phyloP scores from a whole-genome alignment of 1,140 invertebrate species.

The Lordiphosa clarofinis region DNA sequence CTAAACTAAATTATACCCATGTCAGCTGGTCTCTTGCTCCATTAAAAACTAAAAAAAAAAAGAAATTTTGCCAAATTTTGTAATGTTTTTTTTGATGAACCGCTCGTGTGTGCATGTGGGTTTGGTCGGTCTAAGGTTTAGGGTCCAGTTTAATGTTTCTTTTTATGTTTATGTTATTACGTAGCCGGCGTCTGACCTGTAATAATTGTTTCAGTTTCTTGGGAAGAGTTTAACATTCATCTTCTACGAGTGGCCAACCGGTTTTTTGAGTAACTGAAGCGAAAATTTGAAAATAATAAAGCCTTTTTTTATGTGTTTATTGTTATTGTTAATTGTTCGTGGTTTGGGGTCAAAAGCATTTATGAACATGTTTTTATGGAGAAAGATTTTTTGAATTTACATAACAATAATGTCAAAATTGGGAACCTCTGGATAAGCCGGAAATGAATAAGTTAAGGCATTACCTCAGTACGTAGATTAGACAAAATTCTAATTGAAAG shows the following conservation, averaged over 20 bases:
- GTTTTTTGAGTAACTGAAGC: conserved; percentile 46
- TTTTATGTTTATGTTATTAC: conserved; percentile 30
- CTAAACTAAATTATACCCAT: conserved; percentile 7
- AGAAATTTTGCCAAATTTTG: conserved; percentile 1
- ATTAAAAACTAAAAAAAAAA: conserved; percentile 8
- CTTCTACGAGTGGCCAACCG: conserved; percentile 28
- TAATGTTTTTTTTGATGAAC: background rate
- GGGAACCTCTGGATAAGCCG: no score
- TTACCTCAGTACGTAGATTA: no score
- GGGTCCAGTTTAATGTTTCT: conserved; percentile 19
- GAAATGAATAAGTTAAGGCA: no score
- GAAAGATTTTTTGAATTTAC: no score
- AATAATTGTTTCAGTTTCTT: conserved; percentile 53
- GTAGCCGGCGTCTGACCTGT: conserved; percentile 12
- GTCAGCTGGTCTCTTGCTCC: background rate
- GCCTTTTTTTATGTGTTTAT: conserved; percentile 24
- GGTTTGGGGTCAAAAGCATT: conserved; percentile 59
- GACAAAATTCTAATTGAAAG: no score
- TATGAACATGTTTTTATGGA: conserved; percentile 32
- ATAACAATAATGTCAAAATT: no score
- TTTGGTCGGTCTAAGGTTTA: background rate
- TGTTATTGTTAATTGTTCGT: conserved; percentile 40
- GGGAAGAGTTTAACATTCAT: conserved; percentile 31
- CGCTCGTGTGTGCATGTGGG: background rate
- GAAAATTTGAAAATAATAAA: conserved; percentile 50